Percentiles rank a stretch among this genome's conserved stretches.
Conservation (phyloP, 2,113 vertebrate genomes). For the Eidolon helvum region DNA sequence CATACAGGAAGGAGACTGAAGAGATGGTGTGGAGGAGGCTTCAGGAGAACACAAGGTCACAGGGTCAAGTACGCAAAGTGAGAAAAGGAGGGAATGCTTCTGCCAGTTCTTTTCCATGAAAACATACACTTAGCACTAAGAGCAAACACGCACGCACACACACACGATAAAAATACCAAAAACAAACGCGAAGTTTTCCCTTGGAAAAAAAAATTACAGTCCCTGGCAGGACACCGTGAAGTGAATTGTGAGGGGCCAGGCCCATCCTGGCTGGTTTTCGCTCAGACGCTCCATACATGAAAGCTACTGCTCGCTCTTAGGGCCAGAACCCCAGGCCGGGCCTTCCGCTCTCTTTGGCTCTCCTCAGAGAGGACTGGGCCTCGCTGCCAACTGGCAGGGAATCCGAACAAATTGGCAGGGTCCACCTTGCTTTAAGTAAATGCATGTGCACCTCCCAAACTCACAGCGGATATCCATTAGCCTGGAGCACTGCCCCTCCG, state of each 20-base stretch:
- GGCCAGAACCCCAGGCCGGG: neutral
- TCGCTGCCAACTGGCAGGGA: constrained; percentile 38
- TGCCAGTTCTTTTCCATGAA: neutral
- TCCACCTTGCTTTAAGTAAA: constrained; percentile 41
- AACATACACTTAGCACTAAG: neutral
- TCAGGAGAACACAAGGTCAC: neutral
- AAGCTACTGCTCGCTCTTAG: neutral
- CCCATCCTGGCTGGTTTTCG: neutral
- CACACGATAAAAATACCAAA: neutral
- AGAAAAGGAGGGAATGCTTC: neutral
- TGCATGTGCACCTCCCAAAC: constrained; percentile 4
- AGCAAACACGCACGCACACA: neutral
- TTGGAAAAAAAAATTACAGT: neutral
- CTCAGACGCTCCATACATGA: neutral
- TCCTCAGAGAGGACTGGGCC: neutral
- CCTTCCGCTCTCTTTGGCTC: neutral
- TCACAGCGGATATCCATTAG: neutral
- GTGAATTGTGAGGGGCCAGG: neutral
- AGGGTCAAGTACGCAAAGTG: neutral
- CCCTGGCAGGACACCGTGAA: constrained; percentile 24
- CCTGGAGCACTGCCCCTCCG: neutral
- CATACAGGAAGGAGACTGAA: neutral
- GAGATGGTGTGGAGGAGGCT: neutral
- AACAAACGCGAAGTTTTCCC: neutral
- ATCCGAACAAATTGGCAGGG: neutral